Conservation (phyloP, 2,888 invertebrate species). For the Zygogramma bicolorata region DNA sequence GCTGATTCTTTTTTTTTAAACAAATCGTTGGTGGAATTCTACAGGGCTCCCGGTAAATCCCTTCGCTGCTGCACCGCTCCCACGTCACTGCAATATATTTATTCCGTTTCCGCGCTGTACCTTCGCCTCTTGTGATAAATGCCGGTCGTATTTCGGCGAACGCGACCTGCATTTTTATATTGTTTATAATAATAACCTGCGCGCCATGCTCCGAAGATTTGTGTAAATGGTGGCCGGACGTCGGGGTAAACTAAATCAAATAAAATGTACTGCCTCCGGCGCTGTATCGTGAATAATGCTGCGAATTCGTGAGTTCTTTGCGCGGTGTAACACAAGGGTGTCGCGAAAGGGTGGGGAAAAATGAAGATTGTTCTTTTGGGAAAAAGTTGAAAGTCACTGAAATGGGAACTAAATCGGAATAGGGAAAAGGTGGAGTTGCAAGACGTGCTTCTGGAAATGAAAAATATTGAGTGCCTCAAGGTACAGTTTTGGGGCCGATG, state of each 20-base stretch:
- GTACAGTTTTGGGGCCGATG: too few species aligned
- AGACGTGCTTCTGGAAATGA: too few species aligned
- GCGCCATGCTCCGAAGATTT: constrained; percentile 34
- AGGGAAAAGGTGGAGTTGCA: too few species aligned
- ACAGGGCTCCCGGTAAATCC: not conserved
- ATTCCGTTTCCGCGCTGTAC: constrained; percentile 29
- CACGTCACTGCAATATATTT: constrained; percentile 32
- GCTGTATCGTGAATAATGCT: constrained; percentile 10
- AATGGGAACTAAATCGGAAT: too few species aligned
- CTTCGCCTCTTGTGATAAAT: constrained; percentile 30
- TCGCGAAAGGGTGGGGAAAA: not conserved
- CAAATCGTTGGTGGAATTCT: too few species aligned
- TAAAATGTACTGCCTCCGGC: constrained; percentile 28
- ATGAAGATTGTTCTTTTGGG: not conserved
- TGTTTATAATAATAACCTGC: constrained; percentile 41
- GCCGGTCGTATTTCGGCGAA: constrained; percentile 36
- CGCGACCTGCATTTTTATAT: constrained; percentile 40
- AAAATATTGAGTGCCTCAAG: too few species aligned
- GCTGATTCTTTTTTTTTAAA: too few species aligned
- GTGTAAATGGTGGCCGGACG: constrained; percentile 35
- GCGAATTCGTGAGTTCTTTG: constrained; percentile 14
- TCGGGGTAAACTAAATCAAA: constrained; percentile 33
- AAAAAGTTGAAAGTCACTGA: too few species aligned
- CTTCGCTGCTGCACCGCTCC: not conserved
- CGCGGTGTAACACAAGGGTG: constrained; percentile 2